phyloP scores from a whole-genome alignment of 2,113 vertebrate genomes.

The Chaenocephalus aceratus region DNA sequence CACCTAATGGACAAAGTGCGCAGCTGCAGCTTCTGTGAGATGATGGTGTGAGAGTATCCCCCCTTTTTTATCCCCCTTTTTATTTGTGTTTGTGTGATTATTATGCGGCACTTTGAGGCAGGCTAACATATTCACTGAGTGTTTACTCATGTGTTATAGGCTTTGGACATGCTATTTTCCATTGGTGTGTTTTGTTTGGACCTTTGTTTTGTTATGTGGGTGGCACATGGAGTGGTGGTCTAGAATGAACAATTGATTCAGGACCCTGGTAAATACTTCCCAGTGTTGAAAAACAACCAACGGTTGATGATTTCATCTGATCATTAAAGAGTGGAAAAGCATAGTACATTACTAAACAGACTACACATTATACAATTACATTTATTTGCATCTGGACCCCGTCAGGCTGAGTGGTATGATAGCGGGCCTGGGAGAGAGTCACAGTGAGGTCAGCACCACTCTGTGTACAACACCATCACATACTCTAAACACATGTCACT shows the following conservation, averaged over 20 bases:
- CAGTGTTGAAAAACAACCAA: constrained; percentile 21
- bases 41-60: constrained; percentile 19
- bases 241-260: constrained; percentile 41
- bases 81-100: constrained; percentile 19
- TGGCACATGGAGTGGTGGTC: constrained; percentile 58
- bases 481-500: constrained; percentile 64
- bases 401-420: constrained; percentile 36
- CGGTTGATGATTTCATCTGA: constrained; percentile 28
- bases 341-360: constrained; percentile 47
- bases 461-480: constrained; percentile 72
- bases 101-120: too few species aligned
- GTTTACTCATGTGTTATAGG: constrained; percentile 46
- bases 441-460: constrained; percentile 53
- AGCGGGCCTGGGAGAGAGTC: constrained; percentile 36
- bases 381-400: constrained; percentile 54
- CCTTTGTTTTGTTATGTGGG: constrained; percentile 70
- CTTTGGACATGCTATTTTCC: constrained; percentile 55
- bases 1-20: constrained; percentile 44
- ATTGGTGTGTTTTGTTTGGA: constrained; percentile 62
- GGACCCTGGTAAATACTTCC: constrained; percentile 63
- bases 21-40: constrained; percentile 30
- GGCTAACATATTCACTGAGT: too few species aligned
- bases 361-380: constrained; percentile 48
- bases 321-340: constrained; percentile 57
- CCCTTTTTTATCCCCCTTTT: too few species aligned